Evolutionary conservation across 2,888 invertebrate genomes (phyloP).

Genomic region (Hipparchia semele): DNA sequence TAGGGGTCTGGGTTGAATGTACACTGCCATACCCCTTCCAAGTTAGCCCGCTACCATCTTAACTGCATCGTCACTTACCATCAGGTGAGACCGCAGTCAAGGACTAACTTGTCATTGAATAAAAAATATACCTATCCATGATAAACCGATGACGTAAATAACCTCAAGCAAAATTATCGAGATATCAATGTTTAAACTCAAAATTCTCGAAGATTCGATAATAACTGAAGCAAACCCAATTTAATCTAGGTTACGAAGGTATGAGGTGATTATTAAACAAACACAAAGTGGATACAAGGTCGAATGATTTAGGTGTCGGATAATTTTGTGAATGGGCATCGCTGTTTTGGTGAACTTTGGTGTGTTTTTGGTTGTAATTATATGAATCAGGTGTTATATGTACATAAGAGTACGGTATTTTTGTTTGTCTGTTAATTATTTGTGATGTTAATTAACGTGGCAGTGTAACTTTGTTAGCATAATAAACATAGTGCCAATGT

Average conservation of each 20-base stretch:
- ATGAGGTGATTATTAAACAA: slow-evolving; percentile 4
- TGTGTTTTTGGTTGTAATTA: background rate
- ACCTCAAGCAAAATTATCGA: slow-evolving; percentile 14
- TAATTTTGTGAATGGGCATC: slow-evolving; percentile 6
- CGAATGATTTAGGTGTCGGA: slow-evolving; percentile 16
- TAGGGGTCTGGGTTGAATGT: too few species aligned
- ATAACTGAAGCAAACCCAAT: slow-evolving; percentile 20
- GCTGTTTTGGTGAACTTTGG: slow-evolving; percentile 8
- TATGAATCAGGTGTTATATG: slow-evolving; percentile 1
- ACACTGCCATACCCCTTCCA: too few species aligned
- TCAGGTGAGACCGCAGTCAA: too few species aligned
- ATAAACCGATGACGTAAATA: slow-evolving; percentile 4
- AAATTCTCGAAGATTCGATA: slow-evolving; percentile 13
- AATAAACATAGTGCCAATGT: background rate
- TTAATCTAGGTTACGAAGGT: slow-evolving; percentile 27
- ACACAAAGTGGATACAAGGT: slow-evolving; percentile 16
- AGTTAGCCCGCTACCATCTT: too few species aligned
- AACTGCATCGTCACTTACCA: too few species aligned
- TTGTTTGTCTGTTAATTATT: background rate
- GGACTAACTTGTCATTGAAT: too few species aligned
- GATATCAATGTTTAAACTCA: slow-evolving; percentile 6
- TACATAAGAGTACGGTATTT: background rate
- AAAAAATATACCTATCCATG: too few species aligned
- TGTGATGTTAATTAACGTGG: background rate
- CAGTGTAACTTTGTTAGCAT: background rate